A percentile compares a stretch with the other conserved stretches of the same genome.
phyloP scores from a whole-genome alignment of 2,888 invertebrate genomes.

The Augiades crinisus region DNA sequence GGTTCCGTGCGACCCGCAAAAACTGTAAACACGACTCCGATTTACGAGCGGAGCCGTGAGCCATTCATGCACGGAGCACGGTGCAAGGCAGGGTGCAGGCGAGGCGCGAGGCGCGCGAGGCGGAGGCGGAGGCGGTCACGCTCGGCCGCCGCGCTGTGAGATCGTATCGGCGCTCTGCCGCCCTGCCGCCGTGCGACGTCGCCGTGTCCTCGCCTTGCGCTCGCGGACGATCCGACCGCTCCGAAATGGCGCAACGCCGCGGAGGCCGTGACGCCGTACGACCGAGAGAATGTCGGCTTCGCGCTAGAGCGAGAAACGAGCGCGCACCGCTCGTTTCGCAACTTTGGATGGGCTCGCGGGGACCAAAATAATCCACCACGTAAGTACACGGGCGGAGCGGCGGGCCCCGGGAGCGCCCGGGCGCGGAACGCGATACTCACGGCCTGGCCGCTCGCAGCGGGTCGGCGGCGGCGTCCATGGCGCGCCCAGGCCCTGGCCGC shows the following conservation, averaged over 20 bases:
- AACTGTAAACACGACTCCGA: conserved; percentile 75
- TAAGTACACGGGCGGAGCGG: conserved; percentile 51
- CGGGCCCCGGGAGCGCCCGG: conserved; percentile 42
- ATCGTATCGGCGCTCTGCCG: conserved; percentile 60
- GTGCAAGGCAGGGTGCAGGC: conserved; percentile 40
- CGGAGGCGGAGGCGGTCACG: conserved; percentile 64
- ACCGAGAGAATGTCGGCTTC: conserved; percentile 76
- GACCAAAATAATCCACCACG: conserved; percentile 73
- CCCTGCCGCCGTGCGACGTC: conserved; percentile 52
- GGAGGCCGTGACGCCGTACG: conserved; percentile 77
- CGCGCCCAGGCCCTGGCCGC: conserved; percentile 78
- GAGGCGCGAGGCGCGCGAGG: conserved; percentile 30
- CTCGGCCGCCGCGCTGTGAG: conserved; percentile 71
- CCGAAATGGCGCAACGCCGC: conserved; percentile 75
- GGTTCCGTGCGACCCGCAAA: conserved; percentile 63
- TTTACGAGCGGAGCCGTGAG: conserved; percentile 58
- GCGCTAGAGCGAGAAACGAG: conserved; percentile 63
- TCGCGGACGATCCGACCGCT: conserved; percentile 65
- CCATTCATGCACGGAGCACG: conserved; percentile 52
- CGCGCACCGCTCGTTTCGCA: conserved; percentile 73
- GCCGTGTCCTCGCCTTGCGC: conserved; percentile 49
- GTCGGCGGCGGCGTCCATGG: conserved; percentile 78
- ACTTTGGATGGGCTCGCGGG: conserved; percentile 66
- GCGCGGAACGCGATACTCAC: conserved; percentile 64
- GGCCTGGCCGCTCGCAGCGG: conserved; percentile 78